phyloP scores from a whole-genome alignment of 2,113 vertebrate genomes.

The Dinomys branickii region DNA sequence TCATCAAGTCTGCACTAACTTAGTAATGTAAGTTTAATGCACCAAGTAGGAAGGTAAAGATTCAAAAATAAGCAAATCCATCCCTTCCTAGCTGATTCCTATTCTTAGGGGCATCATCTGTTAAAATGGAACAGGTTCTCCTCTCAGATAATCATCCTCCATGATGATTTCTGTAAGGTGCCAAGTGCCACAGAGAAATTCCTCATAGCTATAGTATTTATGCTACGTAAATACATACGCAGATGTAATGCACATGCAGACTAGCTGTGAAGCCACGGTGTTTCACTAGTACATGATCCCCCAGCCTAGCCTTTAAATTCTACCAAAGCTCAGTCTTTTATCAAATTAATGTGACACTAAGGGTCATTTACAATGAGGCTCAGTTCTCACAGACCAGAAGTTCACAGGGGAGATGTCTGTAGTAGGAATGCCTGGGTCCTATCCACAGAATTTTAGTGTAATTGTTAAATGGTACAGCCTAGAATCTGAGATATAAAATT shows the following conservation, averaged over 20 bases:
- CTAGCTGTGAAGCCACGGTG: neutral
- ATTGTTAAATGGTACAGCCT: neutral
- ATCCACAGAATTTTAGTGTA: neutral
- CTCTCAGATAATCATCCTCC: neutral
- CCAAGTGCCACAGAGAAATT: neutral
- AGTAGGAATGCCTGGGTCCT: neutral
- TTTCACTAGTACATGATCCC: neutral
- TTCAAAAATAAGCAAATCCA: neutral
- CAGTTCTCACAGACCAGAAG: neutral
- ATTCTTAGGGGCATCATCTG: neutral
- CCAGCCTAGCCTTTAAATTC: neutral
- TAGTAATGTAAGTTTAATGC: neutral
- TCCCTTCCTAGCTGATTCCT: neutral
- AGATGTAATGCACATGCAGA: neutral
- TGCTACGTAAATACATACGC: neutral
- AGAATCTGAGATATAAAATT: neutral
- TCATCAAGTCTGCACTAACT: neutral
- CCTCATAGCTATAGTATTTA: neutral
- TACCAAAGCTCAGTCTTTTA: neutral
- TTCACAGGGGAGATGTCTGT: neutral
- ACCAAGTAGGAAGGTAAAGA: neutral
- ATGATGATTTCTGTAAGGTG: neutral
- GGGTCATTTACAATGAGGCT: neutral
- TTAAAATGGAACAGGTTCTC: slow-evolving; percentile 10
- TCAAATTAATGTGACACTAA: neutral